Percentiles rank a stretch among this genome's conserved stretches.
Conservation (phyloP, 2,113 vertebrate genomes). For the mouse (Mus musculus) region DNA sequence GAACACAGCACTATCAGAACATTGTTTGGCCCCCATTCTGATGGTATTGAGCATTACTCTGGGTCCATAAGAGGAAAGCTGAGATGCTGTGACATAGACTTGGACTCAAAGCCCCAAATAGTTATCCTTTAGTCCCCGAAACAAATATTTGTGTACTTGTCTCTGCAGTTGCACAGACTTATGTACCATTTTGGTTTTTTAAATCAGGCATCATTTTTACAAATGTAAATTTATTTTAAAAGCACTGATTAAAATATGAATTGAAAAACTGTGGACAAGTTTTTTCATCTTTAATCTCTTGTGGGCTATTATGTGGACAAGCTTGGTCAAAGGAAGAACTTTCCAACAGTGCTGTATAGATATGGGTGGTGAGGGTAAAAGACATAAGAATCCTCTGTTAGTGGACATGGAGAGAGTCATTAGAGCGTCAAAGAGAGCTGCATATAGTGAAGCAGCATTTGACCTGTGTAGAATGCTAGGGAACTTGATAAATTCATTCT, state of each 20-base stretch:
- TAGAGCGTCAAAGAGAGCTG: neutral
- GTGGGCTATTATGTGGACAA: neutral
- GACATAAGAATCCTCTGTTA: neutral
- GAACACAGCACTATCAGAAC: neutral
- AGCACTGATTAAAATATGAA: neutral
- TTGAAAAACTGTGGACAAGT: neutral
- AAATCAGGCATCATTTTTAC: conserved; percentile 23
- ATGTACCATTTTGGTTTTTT: neutral
- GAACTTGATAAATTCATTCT: neutral
- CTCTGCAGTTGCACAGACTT: neutral
- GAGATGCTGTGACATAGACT: neutral
- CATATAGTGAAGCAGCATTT: neutral
- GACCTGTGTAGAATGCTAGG: neutral
- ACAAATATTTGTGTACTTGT: neutral
- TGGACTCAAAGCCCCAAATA: neutral
- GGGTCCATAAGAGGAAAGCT: neutral
- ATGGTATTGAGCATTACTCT: neutral
- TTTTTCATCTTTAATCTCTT: conserved; percentile 46
- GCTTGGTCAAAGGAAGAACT: neutral
- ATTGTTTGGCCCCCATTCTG: neutral
- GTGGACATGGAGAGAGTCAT: neutral
- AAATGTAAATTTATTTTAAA: conserved; percentile 43
- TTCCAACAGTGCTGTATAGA: neutral
- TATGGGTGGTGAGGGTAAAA: neutral
- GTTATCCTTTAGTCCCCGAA: neutral